Percentiles rank a stretch among this genome's conserved stretches.
These are phyloP conservation scores for Trissoscelio sp. DNA, from an alignment of 2,888 invertebrate genomes.

Conservation along the genomic window DNA sequence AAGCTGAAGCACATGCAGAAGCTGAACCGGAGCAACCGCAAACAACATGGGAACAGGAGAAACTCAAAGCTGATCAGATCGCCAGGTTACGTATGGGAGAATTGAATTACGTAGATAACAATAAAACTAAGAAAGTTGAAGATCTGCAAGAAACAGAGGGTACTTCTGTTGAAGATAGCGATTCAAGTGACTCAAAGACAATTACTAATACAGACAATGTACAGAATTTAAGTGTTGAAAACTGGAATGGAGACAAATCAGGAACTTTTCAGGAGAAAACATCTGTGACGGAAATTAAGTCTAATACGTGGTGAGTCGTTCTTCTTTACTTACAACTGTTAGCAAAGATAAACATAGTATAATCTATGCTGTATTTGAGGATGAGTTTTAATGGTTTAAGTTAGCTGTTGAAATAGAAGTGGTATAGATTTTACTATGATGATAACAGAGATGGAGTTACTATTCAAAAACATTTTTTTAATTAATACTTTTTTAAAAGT, in stretches of 20 bases:
- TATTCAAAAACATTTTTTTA: no score
- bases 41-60: conserved; percentile 81
- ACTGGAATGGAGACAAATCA: conserved; percentile 72
- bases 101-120: conserved; percentile 68
- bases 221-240: conserved; percentile 68
- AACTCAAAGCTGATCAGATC: conserved; percentile 80
- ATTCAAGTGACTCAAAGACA: conserved; percentile 78
- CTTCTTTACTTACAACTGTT: no score
- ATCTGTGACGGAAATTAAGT: conserved; percentile 90
- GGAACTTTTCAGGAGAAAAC: conserved; percentile 70
- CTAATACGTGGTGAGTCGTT: conserved; percentile 87
- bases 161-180: conserved; percentile 76
- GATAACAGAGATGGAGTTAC: conserved; percentile 35
- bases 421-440: conserved; percentile 45
- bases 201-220: conserved; percentile 75
- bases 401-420: conserved; percentile 5
- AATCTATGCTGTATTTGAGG: conserved; percentile 27
- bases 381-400: not conserved
- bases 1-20: conserved; percentile 6
- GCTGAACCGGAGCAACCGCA: conserved; percentile 71
- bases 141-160: conserved; percentile 69
- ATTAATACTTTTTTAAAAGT: no score
- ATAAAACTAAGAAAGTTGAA: conserved; percentile 40
- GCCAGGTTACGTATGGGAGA: conserved; percentile 77
- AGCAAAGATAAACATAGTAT: conserved; percentile 18